Evolutionary conservation across 2,888 invertebrate genomes (phyloP), one percentile per base, ranked within the genome.

Genomic region (Congeria kusceri): DNA sequence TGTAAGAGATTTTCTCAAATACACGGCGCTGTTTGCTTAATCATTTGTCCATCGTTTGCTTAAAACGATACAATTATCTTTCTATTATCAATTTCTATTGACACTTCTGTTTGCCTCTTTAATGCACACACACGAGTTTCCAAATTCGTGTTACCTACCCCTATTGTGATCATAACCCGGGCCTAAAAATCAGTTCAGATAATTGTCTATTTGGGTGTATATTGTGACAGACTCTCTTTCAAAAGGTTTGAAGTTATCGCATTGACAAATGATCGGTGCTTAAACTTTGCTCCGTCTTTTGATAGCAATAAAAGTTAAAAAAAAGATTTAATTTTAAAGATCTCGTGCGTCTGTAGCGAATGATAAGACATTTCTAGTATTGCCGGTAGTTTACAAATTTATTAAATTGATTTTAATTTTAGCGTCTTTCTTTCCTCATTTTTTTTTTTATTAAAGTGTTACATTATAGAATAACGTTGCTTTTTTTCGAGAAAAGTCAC

Each of bases 11-110:
- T 74, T 72, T 57, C 47, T 27, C 46, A 57, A 68, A 59, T 65
- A 70, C 23, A 65, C 58, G 39, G 44, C 62, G 25, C 29, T 80
- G 71, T 80, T 80, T 80, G 59, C 76, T 80, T 59, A 76, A 73
- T 77, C 73, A 66, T 77, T 77, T 73, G 80, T 77, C 67, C 76
- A 77, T 76, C 80, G 69, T 76, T 80, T 73, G 69, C 76, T 73
- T 72, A 68, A 57, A 65, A 62, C 62, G 80, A 80, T 80, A 80
- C 76, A 73, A 76, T 69, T 80, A 80, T 80, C 80, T 62, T 18
- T 28, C 23, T 46, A 80, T 80, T 80, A 80, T 80, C 76, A 65
- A 13, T 28, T n/a, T 7, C 44, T 73, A 66, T 80, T 76, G 75
- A 75, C 71, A 71, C 28, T 25, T 18, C 39, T 57, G 29, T 53